These are phyloP conservation scores for Hemicordylus capensis DNA, from an alignment of 2,113 vertebrate genomes.

Conservation along the genomic window DNA sequence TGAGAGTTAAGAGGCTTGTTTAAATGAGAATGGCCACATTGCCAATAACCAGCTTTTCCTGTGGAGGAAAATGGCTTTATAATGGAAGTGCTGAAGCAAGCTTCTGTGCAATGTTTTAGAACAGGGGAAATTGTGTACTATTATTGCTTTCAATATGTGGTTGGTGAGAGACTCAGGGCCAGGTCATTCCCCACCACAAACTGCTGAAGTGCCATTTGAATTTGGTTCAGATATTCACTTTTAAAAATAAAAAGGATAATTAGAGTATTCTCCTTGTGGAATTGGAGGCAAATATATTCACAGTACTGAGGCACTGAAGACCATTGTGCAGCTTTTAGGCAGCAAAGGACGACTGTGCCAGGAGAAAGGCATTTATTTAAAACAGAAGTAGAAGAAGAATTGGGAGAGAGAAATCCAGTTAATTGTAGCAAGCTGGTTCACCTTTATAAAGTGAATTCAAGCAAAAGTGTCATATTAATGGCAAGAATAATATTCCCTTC, in stretches of 20 bases:
- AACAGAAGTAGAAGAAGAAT: background rate
- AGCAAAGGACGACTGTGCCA: background rate
- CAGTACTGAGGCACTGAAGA: background rate
- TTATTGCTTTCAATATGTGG: background rate
- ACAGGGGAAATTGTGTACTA: background rate
- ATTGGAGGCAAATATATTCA: background rate
- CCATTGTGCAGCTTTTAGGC: background rate
- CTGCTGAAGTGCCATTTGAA: background rate
- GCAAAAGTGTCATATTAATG: background rate
- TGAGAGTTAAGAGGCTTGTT: constrained; percentile 31
- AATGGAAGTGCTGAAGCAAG: background rate
- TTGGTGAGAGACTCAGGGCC: background rate
- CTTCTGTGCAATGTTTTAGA: background rate
- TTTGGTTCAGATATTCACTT: constrained; percentile 1
- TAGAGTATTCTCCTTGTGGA: background rate
- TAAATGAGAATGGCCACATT: constrained; percentile 16
- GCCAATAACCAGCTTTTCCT: constrained; percentile 23
- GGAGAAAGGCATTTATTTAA: background rate
- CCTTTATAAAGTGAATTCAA: background rate
- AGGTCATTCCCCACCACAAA: background rate
- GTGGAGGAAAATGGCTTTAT: constrained; percentile 33
- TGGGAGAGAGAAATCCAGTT: background rate
- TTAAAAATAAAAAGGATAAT: background rate
- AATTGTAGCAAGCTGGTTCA: background rate
- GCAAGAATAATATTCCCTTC: background rate